Evolutionary conservation across 2,113 vertebrate species (phyloP).

Genomic region (Mobula hypostoma): DNA sequence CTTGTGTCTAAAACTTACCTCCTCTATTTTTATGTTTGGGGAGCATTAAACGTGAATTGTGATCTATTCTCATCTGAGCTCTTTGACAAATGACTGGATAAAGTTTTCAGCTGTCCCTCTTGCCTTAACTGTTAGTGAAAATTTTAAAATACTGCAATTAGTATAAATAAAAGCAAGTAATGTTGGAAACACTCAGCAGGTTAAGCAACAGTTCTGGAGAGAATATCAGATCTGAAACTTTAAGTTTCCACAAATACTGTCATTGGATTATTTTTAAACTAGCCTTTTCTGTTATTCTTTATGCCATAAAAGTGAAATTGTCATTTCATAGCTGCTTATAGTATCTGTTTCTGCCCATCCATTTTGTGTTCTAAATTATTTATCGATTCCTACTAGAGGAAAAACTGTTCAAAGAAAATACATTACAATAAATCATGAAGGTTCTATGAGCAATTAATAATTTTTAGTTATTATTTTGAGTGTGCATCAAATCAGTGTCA

Average conservation of each 20-base stretch:
- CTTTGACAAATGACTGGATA: neutral
- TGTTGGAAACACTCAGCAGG: too few species aligned
- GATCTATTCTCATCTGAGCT: neutral
- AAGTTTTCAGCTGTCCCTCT: neutral
- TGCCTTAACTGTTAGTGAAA: too few species aligned
- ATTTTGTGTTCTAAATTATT: neutral
- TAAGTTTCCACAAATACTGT: too few species aligned
- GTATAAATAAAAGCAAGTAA: too few species aligned
- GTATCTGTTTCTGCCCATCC: neutral
- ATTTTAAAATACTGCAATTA: too few species aligned
- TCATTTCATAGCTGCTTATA: neutral
- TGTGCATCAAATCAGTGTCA: neutral
- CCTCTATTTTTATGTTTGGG: neutral
- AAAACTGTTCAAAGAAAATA: neutral
- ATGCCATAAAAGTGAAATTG: neutral
- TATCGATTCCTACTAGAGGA: neutral
- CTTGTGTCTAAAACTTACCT: neutral
- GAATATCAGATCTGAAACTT: too few species aligned
- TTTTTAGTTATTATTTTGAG: neutral
- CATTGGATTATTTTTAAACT: too few species aligned
- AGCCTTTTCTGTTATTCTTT: too few species aligned
- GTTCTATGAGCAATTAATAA: neutral
- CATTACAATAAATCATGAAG: neutral
- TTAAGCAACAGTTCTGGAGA: too few species aligned
- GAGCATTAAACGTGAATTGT: neutral